Base-by-base conservation (phyloP, 2,113 vertebrate genomes). In the Menidia beryllina region DNA sequence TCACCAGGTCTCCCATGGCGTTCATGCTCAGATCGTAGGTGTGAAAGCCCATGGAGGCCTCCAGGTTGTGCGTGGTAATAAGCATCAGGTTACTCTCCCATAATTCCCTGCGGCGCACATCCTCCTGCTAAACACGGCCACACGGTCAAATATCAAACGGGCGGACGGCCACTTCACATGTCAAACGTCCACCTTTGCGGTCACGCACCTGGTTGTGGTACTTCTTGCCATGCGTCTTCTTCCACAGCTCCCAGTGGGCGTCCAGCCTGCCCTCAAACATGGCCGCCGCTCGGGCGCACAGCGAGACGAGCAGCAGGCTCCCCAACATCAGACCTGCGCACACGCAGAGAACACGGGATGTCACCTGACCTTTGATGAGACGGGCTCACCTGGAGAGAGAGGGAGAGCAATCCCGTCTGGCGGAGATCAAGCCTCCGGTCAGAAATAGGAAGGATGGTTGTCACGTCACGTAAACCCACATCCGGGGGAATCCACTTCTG, bases 1-100 rank as follows among this genome's bases (percentile, higher is more conserved):
- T 84, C 75, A 94, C 93, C 91, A 96, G 78, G 86, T 98, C 97
- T 47, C 83, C 96, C 81, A 97, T 83, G 88, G 95, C 91, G 92
- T 98, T 98, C 96, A 98, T 96, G 26, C 79, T 84, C 45, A 98
- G 84, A 0, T 94, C 84, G 47, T 95, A 97, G n/a, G 94, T 94
- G 65, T 93, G 95, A 19, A 96, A 77, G 19, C 96, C 97, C 94
- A 98, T 90, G 0, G 96, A 95, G 17, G 91, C 84, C 83, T 98
- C 97, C 79, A 98, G 91, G 61, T 98, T 98, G 63, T 98, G 97
- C 7, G 91, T 57, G 0, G 10, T 93, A 74, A 98, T 95, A 8
- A 95, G 70, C 49, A 80, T 75, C 61, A 97, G 80, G 86, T 96
- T 97, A 63, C 88, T 91, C 86, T 97, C 96, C 97, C 97, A 98